Conservation (phyloP, 2,888 invertebrate genomes). For the Sepioteuthis lessoniana region DNA sequence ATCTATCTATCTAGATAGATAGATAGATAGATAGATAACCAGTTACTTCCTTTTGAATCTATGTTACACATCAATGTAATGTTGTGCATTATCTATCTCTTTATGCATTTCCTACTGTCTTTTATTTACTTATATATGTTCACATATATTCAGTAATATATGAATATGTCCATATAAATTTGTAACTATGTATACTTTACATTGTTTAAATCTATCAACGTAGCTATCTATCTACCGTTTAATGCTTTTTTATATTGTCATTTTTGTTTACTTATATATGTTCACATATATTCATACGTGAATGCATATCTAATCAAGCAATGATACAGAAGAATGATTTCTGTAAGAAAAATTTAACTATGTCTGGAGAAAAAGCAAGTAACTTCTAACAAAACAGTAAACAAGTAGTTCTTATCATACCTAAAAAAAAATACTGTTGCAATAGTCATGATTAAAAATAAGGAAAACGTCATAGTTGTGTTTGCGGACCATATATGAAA, state of each 20-base stretch:
- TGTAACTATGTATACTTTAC: too few species aligned
- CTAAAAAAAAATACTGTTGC: background rate
- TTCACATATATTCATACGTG: background rate
- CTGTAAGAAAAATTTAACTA: background rate
- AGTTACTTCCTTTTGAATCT: too few species aligned
- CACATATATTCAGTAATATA: too few species aligned
- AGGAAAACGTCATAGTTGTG: background rate
- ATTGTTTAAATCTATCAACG: too few species aligned
- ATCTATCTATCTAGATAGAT: too few species aligned
- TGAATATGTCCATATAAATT: too few species aligned
- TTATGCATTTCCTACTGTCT: too few species aligned
- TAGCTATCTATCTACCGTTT: background rate
- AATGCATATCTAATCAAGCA: background rate
- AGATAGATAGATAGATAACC: too few species aligned
- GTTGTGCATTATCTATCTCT: too few species aligned
- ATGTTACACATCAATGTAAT: too few species aligned
- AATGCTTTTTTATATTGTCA: background rate
- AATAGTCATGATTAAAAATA: background rate
- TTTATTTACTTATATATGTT: too few species aligned
- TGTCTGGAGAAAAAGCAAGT: background rate
- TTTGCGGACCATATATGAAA: background rate
- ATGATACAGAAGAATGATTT: background rate
- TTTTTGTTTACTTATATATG: background rate
- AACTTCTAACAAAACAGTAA: background rate
- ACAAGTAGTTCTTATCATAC: background rate